Conservation (phyloP, 2,888 invertebrate genomes). For the Spialia ferax region DNA sequence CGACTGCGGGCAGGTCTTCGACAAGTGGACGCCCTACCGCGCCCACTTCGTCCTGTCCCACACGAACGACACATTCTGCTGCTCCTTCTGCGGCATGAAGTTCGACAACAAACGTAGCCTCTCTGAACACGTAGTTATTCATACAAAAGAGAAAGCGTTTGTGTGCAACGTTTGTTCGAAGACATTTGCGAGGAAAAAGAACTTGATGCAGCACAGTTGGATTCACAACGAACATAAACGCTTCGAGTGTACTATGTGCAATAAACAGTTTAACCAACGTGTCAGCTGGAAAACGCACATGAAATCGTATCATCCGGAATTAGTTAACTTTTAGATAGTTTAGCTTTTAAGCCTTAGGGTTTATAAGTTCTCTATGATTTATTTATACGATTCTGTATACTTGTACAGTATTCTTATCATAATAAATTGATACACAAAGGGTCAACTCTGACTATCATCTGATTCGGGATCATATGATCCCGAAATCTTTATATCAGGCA, state of each 20-base stretch:
- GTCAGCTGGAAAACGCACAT: conserved; percentile 58
- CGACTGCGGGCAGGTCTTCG: conserved; percentile 59
- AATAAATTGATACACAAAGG: not conserved
- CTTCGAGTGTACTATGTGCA: conserved; percentile 64
- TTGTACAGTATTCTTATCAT: not conserved
- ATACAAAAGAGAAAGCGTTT: conserved; percentile 77
- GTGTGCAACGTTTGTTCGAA: conserved; percentile 78
- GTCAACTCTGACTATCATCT: not conserved
- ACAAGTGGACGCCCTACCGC: conserved; percentile 55
- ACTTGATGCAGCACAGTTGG: conserved; percentile 70
- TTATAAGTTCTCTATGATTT: not conserved
- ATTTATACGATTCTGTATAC: too few relatives aligned
- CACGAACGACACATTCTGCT: conserved; percentile 59
- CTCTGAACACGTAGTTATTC: conserved; percentile 76
- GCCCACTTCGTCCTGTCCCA: conserved; percentile 65
- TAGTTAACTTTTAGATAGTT: conserved; percentile 51
- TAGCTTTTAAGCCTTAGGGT: not conserved
- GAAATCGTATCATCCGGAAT: conserved; percentile 69
- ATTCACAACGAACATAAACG: conserved; percentile 69
- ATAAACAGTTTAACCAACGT: conserved; percentile 60
- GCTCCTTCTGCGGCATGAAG: conserved; percentile 65
- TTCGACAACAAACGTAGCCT: conserved; percentile 74
- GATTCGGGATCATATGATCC: too few relatives aligned
- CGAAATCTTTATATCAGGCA: too few relatives aligned
- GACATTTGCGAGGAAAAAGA: conserved; percentile 67